Conservation (phyloP, 2,888 invertebrate species). For the Plutella xylostella region DNA sequence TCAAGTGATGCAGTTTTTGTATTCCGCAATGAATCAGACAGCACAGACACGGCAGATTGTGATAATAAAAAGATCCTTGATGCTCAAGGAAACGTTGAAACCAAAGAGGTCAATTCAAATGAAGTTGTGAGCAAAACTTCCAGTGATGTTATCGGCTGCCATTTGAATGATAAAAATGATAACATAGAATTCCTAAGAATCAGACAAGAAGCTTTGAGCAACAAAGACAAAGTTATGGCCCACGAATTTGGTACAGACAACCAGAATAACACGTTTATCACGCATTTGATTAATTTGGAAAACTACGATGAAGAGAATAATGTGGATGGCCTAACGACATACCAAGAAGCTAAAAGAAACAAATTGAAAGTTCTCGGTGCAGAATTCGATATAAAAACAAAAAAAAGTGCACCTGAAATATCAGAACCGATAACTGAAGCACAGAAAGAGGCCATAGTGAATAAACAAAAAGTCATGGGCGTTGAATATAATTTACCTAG, state of each 20-base stretch:
- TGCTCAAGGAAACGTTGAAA: constrained; percentile 45
- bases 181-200: constrained; percentile 42
- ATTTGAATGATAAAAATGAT: constrained; percentile 33
- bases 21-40: constrained; percentile 48
- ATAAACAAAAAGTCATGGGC: constrained; percentile 52
- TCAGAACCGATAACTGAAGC: constrained; percentile 47
- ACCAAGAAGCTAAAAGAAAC: constrained; percentile 44
- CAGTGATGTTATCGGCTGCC: constrained; percentile 40
- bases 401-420: constrained; percentile 13
- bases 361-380: constrained; percentile 44
- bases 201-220: constrained; percentile 53
- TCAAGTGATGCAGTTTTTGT: constrained; percentile 40
- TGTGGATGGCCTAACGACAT: constrained; percentile 25
- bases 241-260: constrained; percentile 52
- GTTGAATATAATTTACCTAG: constrained; percentile 1
- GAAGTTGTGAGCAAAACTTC: constrained; percentile 33
- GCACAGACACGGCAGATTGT: constrained; percentile 38
- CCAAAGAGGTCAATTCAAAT: constrained; percentile 19
- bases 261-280: constrained; percentile 11
- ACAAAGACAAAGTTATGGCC: constrained; percentile 63
- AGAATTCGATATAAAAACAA: constrained; percentile 30
- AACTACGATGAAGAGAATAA: constrained; percentile 42
- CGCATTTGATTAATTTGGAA: not conserved
- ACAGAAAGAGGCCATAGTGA: constrained; percentile 70
- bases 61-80: constrained; percentile 45